Conservation (phyloP, 2,113 vertebrate species). For the Myodes glareolus region DNA sequence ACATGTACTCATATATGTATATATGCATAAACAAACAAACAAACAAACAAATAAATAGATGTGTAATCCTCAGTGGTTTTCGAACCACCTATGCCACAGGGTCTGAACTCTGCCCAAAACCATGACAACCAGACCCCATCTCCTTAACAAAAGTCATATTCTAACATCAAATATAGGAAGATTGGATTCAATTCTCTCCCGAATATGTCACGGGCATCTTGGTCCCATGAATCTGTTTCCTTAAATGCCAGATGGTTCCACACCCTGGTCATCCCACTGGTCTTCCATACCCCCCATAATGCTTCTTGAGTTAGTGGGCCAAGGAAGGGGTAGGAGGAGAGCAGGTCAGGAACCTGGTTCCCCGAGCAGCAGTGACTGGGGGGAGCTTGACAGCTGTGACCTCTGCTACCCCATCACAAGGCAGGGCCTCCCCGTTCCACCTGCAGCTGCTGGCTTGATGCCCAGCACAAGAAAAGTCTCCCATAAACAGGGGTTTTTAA, state of each 20-base stretch:
- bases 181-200: background rate
- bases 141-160: background rate
- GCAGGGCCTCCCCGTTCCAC: background rate
- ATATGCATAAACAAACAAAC: too few relatives aligned
- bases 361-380: background rate
- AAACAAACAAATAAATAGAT: background rate
- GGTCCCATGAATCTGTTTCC: background rate
- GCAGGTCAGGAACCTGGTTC: rapidly evolving
- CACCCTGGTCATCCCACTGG: rapidly evolving
- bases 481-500: background rate
- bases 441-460: rapidly evolving
- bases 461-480: background rate
- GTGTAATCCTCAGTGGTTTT: background rate
- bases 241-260: background rate
- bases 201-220: background rate
- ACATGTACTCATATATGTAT: background rate
- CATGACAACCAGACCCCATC: background rate
- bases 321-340: background rate
- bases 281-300: too few relatives aligned
- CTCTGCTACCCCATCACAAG: background rate
- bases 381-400: background rate
- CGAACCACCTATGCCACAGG: too few relatives aligned
- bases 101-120: background rate
- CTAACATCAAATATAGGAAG: background rate
- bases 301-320: background rate